phyloP scores from a whole-genome alignment of 1,140 invertebrate species.

The Drosophila repleta region DNA sequence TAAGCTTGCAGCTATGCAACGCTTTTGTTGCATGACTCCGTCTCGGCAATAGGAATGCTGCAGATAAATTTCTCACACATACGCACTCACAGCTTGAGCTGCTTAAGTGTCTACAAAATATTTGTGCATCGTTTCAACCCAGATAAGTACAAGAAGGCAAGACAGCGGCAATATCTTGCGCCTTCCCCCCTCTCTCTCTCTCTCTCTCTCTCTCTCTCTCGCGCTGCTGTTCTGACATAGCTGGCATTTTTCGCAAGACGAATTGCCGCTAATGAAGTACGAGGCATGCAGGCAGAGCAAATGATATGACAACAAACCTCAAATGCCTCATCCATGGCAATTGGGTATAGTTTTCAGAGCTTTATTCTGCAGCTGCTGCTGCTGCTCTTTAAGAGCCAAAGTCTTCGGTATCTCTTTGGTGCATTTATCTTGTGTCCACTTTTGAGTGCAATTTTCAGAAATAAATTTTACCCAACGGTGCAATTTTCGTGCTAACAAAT shows the following conservation, averaged over 20 bases:
- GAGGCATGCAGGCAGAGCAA: slow-evolving; percentile 20
- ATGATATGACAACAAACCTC: slow-evolving; percentile 43
- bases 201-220: neutral
- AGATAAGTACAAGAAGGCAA: slow-evolving; percentile 41
- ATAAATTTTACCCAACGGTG: slow-evolving; percentile 79
- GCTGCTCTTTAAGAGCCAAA: slow-evolving; percentile 16
- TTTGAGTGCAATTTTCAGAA: slow-evolving; percentile 68
- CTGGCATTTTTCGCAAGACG: slow-evolving; percentile 18
- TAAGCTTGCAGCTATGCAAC: slow-evolving; percentile 54
- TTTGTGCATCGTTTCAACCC: slow-evolving; percentile 69
- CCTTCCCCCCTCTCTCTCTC: neutral
- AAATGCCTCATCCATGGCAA: slow-evolving; percentile 21
- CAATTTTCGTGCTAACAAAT: slow-evolving; percentile 76
- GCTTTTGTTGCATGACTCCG: slow-evolving; percentile 38
- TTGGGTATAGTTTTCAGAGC: slow-evolving; percentile 7
- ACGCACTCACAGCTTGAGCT: slow-evolving; percentile 44
- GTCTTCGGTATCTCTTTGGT: slow-evolving; percentile 1
- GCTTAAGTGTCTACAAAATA: slow-evolving; percentile 64
- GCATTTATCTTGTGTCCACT: slow-evolving; percentile 42
- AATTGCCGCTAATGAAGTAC: slow-evolving; percentile 44
- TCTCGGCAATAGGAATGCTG: slow-evolving; percentile 51
- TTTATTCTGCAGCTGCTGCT: neutral
- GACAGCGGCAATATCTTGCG: neutral
- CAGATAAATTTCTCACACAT: slow-evolving; percentile 60
- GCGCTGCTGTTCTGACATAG: too few species aligned